Evolutionary conservation across 2,797 vertebrate genomes (phyloP), one percentile per base, ranked within the genome.

Genomic region (Alcedo quadribrachys): DNA sequence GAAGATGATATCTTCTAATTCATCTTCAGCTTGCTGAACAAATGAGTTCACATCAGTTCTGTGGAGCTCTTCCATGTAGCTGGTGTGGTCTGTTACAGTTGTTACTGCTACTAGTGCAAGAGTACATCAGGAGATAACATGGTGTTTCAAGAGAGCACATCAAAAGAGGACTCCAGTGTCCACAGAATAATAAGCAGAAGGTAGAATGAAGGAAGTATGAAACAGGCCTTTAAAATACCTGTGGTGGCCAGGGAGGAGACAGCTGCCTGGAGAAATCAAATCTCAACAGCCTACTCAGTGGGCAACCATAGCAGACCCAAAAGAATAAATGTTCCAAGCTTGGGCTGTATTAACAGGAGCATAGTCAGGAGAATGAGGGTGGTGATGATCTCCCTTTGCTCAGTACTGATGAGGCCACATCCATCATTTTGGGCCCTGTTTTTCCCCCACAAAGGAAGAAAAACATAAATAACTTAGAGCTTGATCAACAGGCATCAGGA

Each of bases 1-100:
- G 61, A 89, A 57, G 80, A 91, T 88, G 66, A 53, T 50, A 55
- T 83, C 57, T 81, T 55, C 67, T 92, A 46, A 69, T 80, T 91
- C 42, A 12, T 89, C 80, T 92, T 87, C 61, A 76, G 27, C 67
- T 92, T 71, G 58, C 80, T 54, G 32, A 75, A 71, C 74, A 79
- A 61, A 65, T 51, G 70, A 22, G 65, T 37, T 90, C 71, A 5
- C 35, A 3, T 9, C 2, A 19, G 55, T 70, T 55, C 65, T 51
- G 22, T 60, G 54, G 85, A 81, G 58, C 53, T 65, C 32, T 81
- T 95, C 37, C 40, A 73, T 35, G 5, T 7, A 58, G 74, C 78
- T 71, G 54, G 4, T 54, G 70, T 7, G 22, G 18, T 46, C 65
- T 45, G 63, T 28, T 55, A 2, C 40, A 32, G 68, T 84, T 86